Percentiles rank a stretch among this genome's conserved stretches.
Evolutionary conservation across 2,888 invertebrate genomes (phyloP).

Genomic region (Dynastes grantii): DNA sequence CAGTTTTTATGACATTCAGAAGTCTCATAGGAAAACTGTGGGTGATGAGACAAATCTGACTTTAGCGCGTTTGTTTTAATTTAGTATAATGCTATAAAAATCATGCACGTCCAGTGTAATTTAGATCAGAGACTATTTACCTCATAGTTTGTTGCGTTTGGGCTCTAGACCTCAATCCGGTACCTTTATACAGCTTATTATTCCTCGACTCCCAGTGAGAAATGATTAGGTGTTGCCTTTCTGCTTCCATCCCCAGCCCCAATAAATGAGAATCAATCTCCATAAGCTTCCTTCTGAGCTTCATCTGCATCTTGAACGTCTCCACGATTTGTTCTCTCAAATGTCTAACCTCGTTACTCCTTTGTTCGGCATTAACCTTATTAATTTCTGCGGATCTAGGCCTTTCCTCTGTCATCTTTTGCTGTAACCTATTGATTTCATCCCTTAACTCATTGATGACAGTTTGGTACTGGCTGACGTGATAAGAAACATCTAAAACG

Average conservation of each 20-base stretch:
- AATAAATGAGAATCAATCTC: slow-evolving; percentile 92
- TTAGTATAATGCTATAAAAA: too few relatives aligned
- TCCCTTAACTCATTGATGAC: slow-evolving; percentile 88
- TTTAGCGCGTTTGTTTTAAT: too few relatives aligned
- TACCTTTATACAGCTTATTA: slow-evolving; percentile 80
- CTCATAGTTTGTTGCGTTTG: slow-evolving; percentile 77
- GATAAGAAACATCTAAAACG: slow-evolving; percentile 74
- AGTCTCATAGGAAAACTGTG: too few relatives aligned
- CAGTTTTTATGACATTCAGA: too few relatives aligned
- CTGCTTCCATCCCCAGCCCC: slow-evolving; percentile 90
- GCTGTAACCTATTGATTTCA: slow-evolving; percentile 85
- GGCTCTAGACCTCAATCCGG: slow-evolving; percentile 73
- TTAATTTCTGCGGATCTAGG: slow-evolving; percentile 73
- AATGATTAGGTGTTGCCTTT: slow-evolving; percentile 90
- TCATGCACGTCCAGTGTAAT: too few relatives aligned
- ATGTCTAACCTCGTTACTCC: slow-evolving; percentile 61
- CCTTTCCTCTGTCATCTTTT: slow-evolving; percentile 85
- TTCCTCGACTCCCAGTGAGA: slow-evolving; percentile 91
- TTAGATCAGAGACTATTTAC: slow-evolving; percentile 61
- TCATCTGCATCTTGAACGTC: slow-evolving; percentile 95
- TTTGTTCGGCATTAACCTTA: slow-evolving; percentile 64
- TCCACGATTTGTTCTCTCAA: slow-evolving; percentile 89
- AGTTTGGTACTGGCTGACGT: slow-evolving; percentile 88
- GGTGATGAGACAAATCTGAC: too few relatives aligned
- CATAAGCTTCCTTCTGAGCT: slow-evolving; percentile 87